Evolutionary conservation across 2,797 vertebrate species (phyloP).

Genomic region (Coracias cyanogaster): DNA sequence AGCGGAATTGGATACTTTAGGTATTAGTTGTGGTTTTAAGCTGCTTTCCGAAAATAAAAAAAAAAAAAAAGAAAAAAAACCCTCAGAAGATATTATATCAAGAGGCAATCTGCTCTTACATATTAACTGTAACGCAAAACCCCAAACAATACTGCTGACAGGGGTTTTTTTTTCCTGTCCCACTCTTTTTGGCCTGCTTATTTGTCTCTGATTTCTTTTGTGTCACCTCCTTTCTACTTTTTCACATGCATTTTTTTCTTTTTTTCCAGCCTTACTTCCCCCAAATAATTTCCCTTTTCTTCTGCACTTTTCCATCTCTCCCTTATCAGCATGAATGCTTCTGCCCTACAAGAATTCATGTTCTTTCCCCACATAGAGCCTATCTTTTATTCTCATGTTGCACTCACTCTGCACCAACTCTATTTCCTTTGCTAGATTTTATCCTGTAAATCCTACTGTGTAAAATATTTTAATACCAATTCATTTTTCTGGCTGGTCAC

Average conservation of each 20-base stretch:
- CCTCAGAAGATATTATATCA: neutral
- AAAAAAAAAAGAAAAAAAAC: neutral
- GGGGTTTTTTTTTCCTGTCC: neutral
- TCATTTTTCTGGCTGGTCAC: neutral
- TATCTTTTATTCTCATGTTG: neutral
- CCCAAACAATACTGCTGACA: neutral
- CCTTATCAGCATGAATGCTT: neutral
- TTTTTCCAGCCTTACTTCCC: conserved; percentile 21
- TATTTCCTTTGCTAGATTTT: neutral
- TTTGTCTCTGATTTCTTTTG: conserved; percentile 18
- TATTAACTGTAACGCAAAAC: conserved; percentile 37
- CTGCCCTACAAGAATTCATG: neutral
- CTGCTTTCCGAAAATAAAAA: conserved; percentile 1
- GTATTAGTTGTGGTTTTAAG: conserved; percentile 13
- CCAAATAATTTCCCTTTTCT: neutral
- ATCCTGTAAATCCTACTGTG: neutral
- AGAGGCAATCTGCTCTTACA: neutral
- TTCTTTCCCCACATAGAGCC: neutral
- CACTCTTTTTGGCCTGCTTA: neutral
- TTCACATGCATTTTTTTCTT: neutral
- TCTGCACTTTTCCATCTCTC: conserved; percentile 25
- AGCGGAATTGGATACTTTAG: conserved; percentile 12
- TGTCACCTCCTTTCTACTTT: conserved; percentile 21
- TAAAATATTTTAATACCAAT: neutral
- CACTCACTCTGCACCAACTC: neutral